Evolutionary conservation across 2,113 vertebrate species (phyloP), one percentile per base, ranked within the genome.

Genomic region (Parotia lawesii): DNA sequence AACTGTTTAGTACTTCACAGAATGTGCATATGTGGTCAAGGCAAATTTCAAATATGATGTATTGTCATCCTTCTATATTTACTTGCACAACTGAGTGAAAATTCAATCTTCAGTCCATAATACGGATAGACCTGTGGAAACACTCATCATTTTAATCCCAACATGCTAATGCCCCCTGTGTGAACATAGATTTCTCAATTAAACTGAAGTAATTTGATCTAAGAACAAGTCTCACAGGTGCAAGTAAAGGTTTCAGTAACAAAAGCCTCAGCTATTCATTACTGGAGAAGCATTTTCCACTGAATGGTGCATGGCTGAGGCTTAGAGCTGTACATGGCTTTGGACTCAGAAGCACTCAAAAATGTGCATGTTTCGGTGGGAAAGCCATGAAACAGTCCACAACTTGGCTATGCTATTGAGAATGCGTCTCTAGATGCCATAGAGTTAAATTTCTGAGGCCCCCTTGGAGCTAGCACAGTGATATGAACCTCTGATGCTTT

Each of bases 151-250:
- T 97, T 97, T 94, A 83, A 95, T 90, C 90, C 93, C 90, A 96
- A 76, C 83, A 81, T 95, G 92, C 25, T 85, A 69, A 86, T 95
- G 85, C 74, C 79, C 78, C 88, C 64, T 73, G 18, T 93, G 95
- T 91, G 93, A 82, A 95, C 96, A 96, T 88, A 96, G 94, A 96
- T 96, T 97, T 98, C 90, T 96, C 89, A 96, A 96, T 97, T 97
- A 97, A 97, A 97, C 94, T 86, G 53, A 94, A 91, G 57, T 90
- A 94, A 97, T 96, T 97, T 87, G 93, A 62, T 96, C 89, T 95
- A 97, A 95, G 65, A 97, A 96, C 35, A 95, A 91, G 74, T 94
- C 94, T 95, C 79, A 60, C n/a, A 80, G 48, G 51, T 20, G 12
- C 72, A 84, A 65, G 73, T 80, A 91, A 60, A 85, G 37, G 87